These are phyloP conservation scores for Heliconius hewitsoni DNA, from an alignment of 1,140 invertebrate genomes.

Conservation along the genomic window DNA sequence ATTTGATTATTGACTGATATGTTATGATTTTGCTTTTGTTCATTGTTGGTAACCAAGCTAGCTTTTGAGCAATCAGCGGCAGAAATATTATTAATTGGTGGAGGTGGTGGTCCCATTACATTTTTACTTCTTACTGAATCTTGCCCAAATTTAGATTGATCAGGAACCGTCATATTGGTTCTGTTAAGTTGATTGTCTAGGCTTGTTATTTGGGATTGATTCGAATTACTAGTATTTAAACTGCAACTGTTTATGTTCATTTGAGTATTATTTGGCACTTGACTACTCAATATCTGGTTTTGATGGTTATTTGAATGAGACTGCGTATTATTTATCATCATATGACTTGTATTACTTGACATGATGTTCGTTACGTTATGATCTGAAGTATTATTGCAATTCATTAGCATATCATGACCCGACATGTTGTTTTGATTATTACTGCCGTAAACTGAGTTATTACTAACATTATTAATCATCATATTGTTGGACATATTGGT, in stretches of 20 bases:
- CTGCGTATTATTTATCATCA: constrained; percentile 73
- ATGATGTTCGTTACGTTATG: constrained; percentile 64
- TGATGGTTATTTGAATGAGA: constrained; percentile 56
- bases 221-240: constrained; percentile 57
- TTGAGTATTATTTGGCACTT: constrained; percentile 61
- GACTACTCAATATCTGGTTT: constrained; percentile 59
- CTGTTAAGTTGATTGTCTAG: constrained; percentile 69
- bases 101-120: constrained; percentile 61
- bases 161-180: constrained; percentile 58
- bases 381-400: constrained; percentile 66
- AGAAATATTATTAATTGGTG: constrained; percentile 55
- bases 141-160: constrained; percentile 65
- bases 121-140: constrained; percentile 68
- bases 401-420: constrained; percentile 72
- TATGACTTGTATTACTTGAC: constrained; percentile 61
- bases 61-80: constrained; percentile 72
- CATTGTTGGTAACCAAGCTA: constrained; percentile 62
- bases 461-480: constrained; percentile 70
- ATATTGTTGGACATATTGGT: constrained; percentile 67
- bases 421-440: constrained; percentile 60
- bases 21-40: constrained; percentile 67
- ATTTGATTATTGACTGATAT: constrained; percentile 76
- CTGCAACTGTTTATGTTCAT: constrained; percentile 73
- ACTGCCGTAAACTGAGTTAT: constrained; percentile 61
- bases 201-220: constrained; percentile 58